Evolutionary conservation across 2,113 vertebrate species (phyloP).

Genomic region (Monarcha castaneiventris): DNA sequence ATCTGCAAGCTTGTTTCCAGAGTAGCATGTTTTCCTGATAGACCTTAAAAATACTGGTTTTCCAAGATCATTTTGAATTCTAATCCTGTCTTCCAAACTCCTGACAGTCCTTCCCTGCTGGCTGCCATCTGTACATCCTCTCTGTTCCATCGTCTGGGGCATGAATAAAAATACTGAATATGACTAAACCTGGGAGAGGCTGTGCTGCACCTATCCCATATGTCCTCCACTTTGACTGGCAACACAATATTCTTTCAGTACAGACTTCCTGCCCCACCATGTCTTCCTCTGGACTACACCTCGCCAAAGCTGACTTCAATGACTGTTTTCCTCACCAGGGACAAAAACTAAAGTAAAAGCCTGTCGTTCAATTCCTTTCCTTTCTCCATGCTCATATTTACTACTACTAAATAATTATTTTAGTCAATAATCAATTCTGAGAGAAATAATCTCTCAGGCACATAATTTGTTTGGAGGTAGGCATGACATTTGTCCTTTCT

Average conservation of each 20-base stretch:
- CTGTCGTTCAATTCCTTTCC: not conserved
- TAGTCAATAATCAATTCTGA: not conserved
- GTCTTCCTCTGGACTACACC: not conserved
- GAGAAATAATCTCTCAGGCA: not conserved
- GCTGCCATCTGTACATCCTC: slow-evolving; percentile 62
- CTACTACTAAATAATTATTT: not conserved
- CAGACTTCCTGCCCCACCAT: not conserved
- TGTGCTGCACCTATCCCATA: not conserved
- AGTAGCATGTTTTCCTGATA: not conserved
- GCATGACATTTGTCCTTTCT: not conserved
- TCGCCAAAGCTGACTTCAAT: not conserved
- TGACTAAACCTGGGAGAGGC: not conserved
- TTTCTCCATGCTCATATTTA: not conserved
- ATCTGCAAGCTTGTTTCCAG: not conserved
- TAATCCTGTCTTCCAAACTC: slow-evolving; percentile 46
- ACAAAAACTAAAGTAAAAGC: not conserved
- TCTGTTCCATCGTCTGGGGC: slow-evolving; percentile 26
- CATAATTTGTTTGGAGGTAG: not conserved
- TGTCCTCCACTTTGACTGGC: not conserved
- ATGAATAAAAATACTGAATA: slow-evolving; percentile 40
- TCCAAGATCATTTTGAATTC: slow-evolving; percentile 44
- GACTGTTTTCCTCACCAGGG: not conserved
- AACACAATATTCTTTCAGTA: not conserved
- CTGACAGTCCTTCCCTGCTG: slow-evolving; percentile 60
- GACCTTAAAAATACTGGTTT: slow-evolving; percentile 7